Base-by-base conservation (phyloP, 2,797 vertebrate species). In the Pangasius macronema region DNA sequence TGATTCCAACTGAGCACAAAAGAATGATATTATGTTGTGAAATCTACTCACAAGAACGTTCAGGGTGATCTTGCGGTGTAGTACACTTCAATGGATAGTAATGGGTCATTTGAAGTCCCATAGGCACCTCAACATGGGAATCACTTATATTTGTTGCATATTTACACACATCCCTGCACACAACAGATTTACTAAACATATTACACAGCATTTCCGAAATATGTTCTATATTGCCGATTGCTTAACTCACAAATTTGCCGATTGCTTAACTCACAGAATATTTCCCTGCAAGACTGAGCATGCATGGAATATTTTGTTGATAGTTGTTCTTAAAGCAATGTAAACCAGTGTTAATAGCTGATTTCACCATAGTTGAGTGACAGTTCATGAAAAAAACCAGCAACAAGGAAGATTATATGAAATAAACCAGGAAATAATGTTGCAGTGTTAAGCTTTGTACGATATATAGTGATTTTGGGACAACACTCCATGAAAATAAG, bases 61-160 rank as follows among this genome's bases (percentile, higher is more conserved):
- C 10, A 72, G n/a, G 55, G 83, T 85, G 88, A 88, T 91, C 88
- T 93, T 89, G 91, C 90, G 90, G 84, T 90, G 83, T 92, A 90
- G 91, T 91, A 90, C 93, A 93, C 92, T 93, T 93, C 94, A 90
- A 90, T 94, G 92, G 93, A 80, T 87, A 89, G 83, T 89, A 70
- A 76, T 59, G 39, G 55, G 16, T 85, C 53, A 49, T 39, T 61
- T 3, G 36, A 75, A 36, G 55, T 72, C 33, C 42, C 16, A 18
- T 3, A 30, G 7, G 67, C 67, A 84, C 14, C 7, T 80, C n/a
- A 33, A 20, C 10, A 57, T 59, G 10, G 53, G 33, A 57, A 36
- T 80, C 33, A 33, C 30, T 57, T 13, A 24, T 77, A 49, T 39
- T 42, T 27, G 57, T 16, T n/a, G 55, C 36, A 27, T 42, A 16